Conservation (phyloP, 2,888 invertebrate genomes). For the Sericinus montela region DNA sequence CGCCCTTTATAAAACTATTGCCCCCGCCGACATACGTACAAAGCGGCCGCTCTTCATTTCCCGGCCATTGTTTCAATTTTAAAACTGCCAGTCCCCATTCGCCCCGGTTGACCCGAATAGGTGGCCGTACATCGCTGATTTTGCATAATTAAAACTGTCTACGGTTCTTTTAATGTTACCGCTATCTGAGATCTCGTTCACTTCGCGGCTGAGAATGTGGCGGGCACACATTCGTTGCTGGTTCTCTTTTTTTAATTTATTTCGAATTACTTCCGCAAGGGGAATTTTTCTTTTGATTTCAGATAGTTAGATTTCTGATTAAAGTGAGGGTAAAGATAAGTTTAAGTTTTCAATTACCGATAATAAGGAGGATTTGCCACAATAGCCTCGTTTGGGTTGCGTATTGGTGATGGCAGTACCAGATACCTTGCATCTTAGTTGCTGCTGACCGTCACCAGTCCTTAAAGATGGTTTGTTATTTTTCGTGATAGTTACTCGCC, state of each 20-base stretch:
- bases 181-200: constrained; percentile 19
- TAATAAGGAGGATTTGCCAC: no score
- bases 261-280: background rate
- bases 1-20: constrained; percentile 9
- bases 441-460: no score
- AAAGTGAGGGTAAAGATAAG: no score
- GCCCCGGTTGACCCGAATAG: constrained; percentile 53
- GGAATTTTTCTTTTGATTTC: no score
- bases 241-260: constrained; percentile 1
- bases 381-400: no score
- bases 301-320: no score
- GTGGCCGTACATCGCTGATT: constrained; percentile 51
- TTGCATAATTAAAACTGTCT: constrained; percentile 63
- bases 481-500: no score
- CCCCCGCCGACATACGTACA: constrained; percentile 21
- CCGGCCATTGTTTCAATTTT: constrained; percentile 57
- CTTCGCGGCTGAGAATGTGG: constrained; percentile 13
- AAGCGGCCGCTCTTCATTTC: constrained; percentile 42
- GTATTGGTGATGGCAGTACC: no score
- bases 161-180: constrained; percentile 38
- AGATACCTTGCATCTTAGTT: no score
- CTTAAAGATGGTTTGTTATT: no score
- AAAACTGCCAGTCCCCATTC: constrained; percentile 39
- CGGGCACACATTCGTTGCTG: background rate
- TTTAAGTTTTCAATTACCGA: no score